Conservation (phyloP, 64 coral and sea anemone genomes). For the Pachyseris speciosa region DNA sequence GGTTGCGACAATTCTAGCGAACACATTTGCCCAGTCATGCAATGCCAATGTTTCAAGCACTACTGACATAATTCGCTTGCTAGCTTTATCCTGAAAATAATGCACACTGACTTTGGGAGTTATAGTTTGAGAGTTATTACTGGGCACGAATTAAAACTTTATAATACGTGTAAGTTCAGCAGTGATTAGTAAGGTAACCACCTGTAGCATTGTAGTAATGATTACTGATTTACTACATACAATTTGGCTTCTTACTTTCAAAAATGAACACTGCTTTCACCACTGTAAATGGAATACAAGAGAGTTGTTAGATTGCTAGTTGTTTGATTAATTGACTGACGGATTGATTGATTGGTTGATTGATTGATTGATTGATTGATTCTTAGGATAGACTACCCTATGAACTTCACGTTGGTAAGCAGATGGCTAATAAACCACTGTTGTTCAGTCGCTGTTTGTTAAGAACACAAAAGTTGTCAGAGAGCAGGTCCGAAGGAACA, state of each 20-base stretch:
- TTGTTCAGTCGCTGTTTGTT: constrained; percentile 84
- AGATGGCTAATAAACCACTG: constrained; percentile 52
- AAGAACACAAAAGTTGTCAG: constrained; percentile 88
- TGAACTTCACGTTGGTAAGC: constrained; percentile 37
- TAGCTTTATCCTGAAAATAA: too few relatives aligned
- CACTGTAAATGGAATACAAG: too few relatives aligned
- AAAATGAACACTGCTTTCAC: too few relatives aligned
- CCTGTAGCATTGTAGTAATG: too few relatives aligned
- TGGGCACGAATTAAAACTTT: too few relatives aligned
- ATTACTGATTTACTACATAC: too few relatives aligned
- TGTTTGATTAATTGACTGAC: not conserved
- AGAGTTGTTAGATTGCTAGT: not conserved
- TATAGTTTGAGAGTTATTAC: too few relatives aligned
- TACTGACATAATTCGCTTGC: too few relatives aligned
- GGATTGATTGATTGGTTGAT: not conserved
- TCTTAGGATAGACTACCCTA: constrained; percentile 73
- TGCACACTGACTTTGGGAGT: too few relatives aligned
- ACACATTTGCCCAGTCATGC: not conserved
- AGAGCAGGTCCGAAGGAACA: constrained; percentile 82
- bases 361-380: not conserved
- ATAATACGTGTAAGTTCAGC: too few relatives aligned
- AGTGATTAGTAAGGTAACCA: too few relatives aligned
- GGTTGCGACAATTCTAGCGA: not conserved
- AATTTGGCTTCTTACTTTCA: too few relatives aligned
- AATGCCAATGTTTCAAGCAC: not conserved